Base-by-base conservation (phyloP, 2,113 vertebrate species). In the Cephalopterus ornatus region DNA sequence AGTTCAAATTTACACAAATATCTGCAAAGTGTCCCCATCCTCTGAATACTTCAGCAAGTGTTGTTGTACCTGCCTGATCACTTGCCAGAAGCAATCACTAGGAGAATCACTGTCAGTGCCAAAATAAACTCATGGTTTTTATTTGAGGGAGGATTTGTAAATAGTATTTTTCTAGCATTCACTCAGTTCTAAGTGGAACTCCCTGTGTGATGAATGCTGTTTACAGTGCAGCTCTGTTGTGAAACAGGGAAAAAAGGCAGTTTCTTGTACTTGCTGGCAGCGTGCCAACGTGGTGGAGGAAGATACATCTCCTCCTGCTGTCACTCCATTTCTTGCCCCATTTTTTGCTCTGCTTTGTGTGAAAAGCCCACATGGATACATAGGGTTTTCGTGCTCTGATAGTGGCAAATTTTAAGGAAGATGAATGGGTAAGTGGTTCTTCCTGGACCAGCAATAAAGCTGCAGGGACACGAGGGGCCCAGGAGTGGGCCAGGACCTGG, bases 111-210 rank as follows among this genome's bases (percentile, higher is more conserved):
- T 86, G 70, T 24, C 6, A 2, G 22, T 93, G 96, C 91, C 96
- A 96, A 96, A 93, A 95, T 72, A 94, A 94, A 95, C 86, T 78
- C 55, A 44, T 30, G 76, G 58, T 56, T 96, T 96, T 94, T 95
- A 96, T 96, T 96, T 95, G 80, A 75, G 46, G 76, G 86, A 96
- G 70, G 50, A 94, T 58, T 94, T 93, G 88, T 92, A 95, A 96
- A 93, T 75, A 92, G 65, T 77, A 83, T 92, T 95, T 96, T 94
- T 81, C 88, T 88, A 93, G 61, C 30, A 3, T 88, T 96, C 93
- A 86, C 68, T 42, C 92, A 85, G 68, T 80, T 92, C 83, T 95
- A 93, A 94, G 93, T 84, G 95, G 88, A 96, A 90, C 91, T 96
- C 92, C 85, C 67, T 78, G 65, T 56, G 47, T 91, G 91, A 90